phyloP scores from a whole-genome alignment of 1,140 invertebrate genomes.

The Heliconius hewitsoni region DNA sequence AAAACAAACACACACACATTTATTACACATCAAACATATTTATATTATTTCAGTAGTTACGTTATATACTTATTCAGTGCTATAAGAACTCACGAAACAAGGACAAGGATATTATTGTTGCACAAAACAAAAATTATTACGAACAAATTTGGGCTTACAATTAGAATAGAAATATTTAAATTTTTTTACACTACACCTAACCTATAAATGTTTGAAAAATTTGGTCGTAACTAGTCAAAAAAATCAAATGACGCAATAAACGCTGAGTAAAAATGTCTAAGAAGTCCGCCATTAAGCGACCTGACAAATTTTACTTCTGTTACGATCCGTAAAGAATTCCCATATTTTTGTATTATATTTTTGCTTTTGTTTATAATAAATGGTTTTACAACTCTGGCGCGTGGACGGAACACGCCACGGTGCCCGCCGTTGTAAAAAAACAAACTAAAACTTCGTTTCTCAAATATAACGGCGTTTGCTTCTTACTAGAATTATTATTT shows the following conservation, averaged over 20 bases:
- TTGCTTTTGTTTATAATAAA: conserved; percentile 57
- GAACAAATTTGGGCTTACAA: background rate
- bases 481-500: conserved; percentile 5
- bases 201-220: background rate
- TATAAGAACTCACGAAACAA: no score
- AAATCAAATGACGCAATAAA: conserved; percentile 31
- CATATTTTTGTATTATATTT: conserved; percentile 60
- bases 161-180: background rate
- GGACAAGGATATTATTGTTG: background rate
- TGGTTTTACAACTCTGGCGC: conserved; percentile 64
- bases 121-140: no score
- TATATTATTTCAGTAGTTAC: no score
- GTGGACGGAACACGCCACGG: conserved; percentile 61
- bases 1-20: no score
- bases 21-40: no score
- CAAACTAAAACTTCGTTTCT: conserved; percentile 16
- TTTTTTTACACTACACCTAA: background rate
- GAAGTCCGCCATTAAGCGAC: conserved; percentile 37
- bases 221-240: background rate
- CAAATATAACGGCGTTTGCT: background rate
- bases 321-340: conserved; percentile 66
- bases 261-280: conserved; percentile 17
- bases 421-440: conserved; percentile 36
- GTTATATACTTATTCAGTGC: no score
- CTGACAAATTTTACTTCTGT: conserved; percentile 60